Conservation (phyloP, 2,797 vertebrate genomes). For the Mus minutoides region DNA sequence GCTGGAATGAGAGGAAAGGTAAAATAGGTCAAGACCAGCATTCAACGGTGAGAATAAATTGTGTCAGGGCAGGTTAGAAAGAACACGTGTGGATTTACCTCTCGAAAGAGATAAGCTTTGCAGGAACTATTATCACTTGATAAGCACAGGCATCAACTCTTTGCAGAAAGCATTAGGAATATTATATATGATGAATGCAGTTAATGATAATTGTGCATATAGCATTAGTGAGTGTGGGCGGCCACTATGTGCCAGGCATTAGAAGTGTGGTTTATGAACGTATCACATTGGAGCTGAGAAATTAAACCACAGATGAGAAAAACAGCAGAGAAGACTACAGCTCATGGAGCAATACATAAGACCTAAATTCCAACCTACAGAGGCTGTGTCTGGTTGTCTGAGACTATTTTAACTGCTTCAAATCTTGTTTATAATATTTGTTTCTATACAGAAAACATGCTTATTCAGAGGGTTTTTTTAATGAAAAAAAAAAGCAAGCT, state of each 20-base stretch:
- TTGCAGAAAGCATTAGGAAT: not conserved
- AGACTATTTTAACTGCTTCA: not conserved
- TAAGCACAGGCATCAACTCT: not conserved
- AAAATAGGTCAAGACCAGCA: not conserved
- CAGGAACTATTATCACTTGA: not conserved
- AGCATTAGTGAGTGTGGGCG: not conserved
- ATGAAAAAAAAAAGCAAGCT: not conserved
- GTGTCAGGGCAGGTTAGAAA: not conserved
- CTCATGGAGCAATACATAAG: not conserved
- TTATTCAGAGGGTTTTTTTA: not conserved
- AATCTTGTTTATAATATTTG: not conserved
- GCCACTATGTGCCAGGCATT: not conserved
- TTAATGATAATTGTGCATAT: not conserved
- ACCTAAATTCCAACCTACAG: not conserved
- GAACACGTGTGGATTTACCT: not conserved
- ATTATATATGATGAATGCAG: not conserved
- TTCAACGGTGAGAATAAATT: not conserved
- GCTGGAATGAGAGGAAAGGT: not conserved
- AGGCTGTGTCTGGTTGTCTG: fast-evolving
- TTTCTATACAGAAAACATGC: not conserved
- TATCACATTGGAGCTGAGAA: not conserved
- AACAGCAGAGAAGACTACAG: not conserved
- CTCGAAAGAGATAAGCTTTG: not conserved
- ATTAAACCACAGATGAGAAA: not conserved
- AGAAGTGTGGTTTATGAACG: not conserved